These are phyloP conservation scores for Phyllostomus discolor DNA, from an alignment of 2,113 vertebrate species.

Conservation along the genomic window DNA sequence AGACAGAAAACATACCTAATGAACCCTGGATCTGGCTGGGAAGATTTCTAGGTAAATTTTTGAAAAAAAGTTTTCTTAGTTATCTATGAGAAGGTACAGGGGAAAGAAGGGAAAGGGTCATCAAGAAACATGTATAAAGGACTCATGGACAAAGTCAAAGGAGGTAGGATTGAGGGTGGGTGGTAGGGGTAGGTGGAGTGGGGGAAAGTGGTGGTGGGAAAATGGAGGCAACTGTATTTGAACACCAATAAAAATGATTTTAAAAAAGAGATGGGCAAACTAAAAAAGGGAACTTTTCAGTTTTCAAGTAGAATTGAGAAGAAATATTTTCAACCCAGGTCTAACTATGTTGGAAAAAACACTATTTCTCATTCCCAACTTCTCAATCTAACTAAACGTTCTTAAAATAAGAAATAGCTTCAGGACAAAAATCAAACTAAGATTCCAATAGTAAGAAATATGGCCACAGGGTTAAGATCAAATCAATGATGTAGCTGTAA, in stretches of 20 bases:
- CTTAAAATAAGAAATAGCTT: slow-evolving; percentile 13
- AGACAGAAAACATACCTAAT: not conserved
- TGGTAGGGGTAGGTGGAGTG: too few relatives aligned
- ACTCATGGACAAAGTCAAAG: too few relatives aligned
- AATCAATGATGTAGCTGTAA: not conserved
- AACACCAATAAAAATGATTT: too few relatives aligned
- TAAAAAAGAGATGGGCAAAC: not conserved
- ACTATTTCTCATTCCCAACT: slow-evolving; percentile 1
- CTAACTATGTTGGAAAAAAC: not conserved
- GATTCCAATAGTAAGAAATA: not conserved
- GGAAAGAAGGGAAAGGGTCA: too few relatives aligned
- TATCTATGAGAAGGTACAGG: not conserved
- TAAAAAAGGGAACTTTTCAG: not conserved
- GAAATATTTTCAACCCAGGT: not conserved
- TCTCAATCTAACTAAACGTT: slow-evolving; percentile 1
- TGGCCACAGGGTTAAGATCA: not conserved
- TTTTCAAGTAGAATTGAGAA: slow-evolving; percentile 7
- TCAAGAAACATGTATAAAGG: too few relatives aligned
- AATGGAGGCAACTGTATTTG: too few relatives aligned
- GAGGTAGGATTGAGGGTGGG: too few relatives aligned
- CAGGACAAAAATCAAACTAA: slow-evolving; percentile 14
- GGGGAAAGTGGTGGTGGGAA: too few relatives aligned
- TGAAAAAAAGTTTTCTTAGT: not conserved
- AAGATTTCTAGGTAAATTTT: not conserved
- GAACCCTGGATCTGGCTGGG: not conserved